Conservation (phyloP, 2,113 vertebrate species). For the Mobula birostris region DNA sequence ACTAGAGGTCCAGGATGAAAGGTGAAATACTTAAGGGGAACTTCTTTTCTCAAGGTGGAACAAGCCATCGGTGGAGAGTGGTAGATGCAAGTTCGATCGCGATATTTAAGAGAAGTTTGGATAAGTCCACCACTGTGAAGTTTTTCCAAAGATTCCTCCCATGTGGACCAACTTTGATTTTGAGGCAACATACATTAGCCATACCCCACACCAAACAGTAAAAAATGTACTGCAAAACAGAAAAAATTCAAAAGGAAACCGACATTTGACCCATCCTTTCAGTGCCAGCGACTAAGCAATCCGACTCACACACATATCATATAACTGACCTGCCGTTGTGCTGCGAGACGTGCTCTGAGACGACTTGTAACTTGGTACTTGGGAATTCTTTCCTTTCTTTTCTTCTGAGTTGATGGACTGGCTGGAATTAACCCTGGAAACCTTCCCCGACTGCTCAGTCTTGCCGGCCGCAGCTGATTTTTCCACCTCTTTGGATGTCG, state of each 20-base stretch:
- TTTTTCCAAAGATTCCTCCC: neutral
- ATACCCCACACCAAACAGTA: neutral
- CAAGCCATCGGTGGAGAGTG: too few species aligned
- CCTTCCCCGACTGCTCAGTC: slow-evolving; percentile 40
- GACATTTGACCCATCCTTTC: too few species aligned
- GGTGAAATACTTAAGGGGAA: too few species aligned
- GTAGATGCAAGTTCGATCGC: too few species aligned
- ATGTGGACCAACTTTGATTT: neutral
- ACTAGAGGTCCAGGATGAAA: too few species aligned
- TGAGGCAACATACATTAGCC: neutral
- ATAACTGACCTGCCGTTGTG: neutral
- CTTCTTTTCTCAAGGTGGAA: too few species aligned
- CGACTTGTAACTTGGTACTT: slow-evolving; percentile 42
- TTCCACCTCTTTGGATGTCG: slow-evolving; percentile 39
- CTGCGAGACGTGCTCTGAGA: neutral
- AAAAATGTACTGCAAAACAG: neutral
- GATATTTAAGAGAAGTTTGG: too few species aligned
- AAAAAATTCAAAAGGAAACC: neutral
- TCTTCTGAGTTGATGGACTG: slow-evolving; percentile 46
- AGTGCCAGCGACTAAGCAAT: too few species aligned
- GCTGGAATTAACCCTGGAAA: slow-evolving; percentile 43
- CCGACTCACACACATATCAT: slow-evolving; percentile 44
- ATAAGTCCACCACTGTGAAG: neutral
- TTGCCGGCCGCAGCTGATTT: neutral
- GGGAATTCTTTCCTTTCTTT: slow-evolving; percentile 45